phyloP scores from a whole-genome alignment of 2,113 vertebrate species.

The Axis porcinus region DNA sequence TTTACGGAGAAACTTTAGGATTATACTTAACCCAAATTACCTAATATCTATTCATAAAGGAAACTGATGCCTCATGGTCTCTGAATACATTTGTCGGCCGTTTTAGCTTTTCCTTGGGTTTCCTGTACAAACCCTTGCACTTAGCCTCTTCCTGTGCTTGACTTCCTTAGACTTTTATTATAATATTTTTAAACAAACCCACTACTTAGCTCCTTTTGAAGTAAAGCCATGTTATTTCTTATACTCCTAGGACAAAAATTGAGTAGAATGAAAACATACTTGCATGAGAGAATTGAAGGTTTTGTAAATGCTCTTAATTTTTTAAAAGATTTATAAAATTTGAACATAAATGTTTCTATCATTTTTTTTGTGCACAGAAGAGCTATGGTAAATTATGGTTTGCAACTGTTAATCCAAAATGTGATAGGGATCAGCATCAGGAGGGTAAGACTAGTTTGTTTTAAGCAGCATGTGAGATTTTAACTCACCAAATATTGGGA shows the following conservation, averaged over 20 bases:
- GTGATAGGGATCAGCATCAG: background rate
- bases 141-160: conserved; percentile 20
- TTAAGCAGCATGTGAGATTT: background rate
- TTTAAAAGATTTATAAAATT: background rate
- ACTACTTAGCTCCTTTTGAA: conserved; percentile 5
- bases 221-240: background rate
- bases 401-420: conserved; percentile 2
- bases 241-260: background rate
- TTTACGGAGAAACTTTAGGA: background rate
- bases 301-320: background rate
- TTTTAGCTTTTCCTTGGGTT: background rate
- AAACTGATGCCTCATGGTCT: background rate
- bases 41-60: background rate
- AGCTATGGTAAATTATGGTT: background rate
- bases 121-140: background rate
- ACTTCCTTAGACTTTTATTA: conserved; percentile 1
- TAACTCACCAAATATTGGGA: background rate
- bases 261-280: background rate
- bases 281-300: background rate
- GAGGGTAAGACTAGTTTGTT: background rate
- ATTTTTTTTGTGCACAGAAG: background rate
- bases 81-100: background rate
- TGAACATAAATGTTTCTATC: background rate
- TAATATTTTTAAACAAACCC: background rate
- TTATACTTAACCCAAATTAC: background rate